Evolutionary conservation across 1,140 invertebrate species (phyloP), one percentile per base, ranked within the genome.

Genomic region (Tyrophagus putrescentiae): DNA sequence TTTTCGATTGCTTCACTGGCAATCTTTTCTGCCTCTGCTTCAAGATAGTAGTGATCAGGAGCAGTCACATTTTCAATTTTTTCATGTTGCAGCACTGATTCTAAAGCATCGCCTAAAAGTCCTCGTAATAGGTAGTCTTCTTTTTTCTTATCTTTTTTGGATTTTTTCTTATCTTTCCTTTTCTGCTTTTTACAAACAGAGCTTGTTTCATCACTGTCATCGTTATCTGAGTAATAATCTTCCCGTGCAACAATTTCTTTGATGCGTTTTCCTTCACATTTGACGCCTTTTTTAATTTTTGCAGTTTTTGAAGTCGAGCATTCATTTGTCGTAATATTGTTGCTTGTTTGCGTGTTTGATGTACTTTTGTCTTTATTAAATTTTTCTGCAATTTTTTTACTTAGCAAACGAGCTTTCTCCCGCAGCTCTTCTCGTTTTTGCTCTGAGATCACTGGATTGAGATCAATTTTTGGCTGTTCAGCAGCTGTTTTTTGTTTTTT

Each of bases 61-160:
- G 73, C 72, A 4, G 74, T 72, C 25, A 71, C 71, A 60, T 79
- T 75, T 68, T 82, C 76, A 50, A 83, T 81, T 13, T 69, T 72
- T 68, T 83, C 81, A 70, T 83, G 81, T 56, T 76, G 71, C 59
- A 83, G 65, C 3, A 78, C 80, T 45, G 76, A 75, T 57, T 80
- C 74, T 4, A 82, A 71, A 52, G 80, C 75, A 73, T 82, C 84
- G 39, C 79, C 76, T 66, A 86, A 84, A 33, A 86, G 69, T 68
- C 80, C 83, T 23, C 76, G 71, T 3, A 86, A 70, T 1, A 86
- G 81, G 68, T 85, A 86, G 66, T 84, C 79, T 72, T 85, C 82
- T 66, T 83, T 77, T 45, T 3, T 57, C 34, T 11, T 13, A 18
- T 21, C 36, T 42, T 53, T 57, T 42, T 74, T 65, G 63, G 71